Base-by-base conservation (phyloP, 1,140 invertebrate genomes). In the Diploscapter pachys region DNA sequence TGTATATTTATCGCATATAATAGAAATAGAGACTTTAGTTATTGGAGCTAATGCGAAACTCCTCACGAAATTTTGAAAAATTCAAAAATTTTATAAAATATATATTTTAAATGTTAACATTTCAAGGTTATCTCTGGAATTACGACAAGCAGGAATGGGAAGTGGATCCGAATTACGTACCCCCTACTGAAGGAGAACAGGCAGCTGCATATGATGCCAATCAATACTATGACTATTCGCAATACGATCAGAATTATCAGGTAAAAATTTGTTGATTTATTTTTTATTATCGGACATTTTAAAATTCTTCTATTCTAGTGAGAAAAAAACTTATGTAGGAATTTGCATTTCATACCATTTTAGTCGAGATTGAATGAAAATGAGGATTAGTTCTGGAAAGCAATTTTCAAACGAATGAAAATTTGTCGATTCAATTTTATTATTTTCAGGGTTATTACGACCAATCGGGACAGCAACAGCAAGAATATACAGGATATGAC, bases 101-200 rank as follows among this genome's bases (percentile, higher is more conserved):
- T 59, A 59, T 59, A 59, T 11, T 31, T 31, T 31, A 31, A 31
- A 31, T 31, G 5, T 69, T 9, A 1, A 4, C 3, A 56, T 56
- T 52, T 63, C 55, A 50, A 75, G 76, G 76, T 3, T 73, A 74
- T 67, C 72, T 63, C 52, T 76, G 75, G 75, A 76, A 76, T 49
- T 77, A 77, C 31, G 71, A 75, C 9, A 70, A 53, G 48, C 76
- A 77, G 56, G 65, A 75, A 75, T 77, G 72, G 71, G 76, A 73
- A 59, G 53, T 57, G 8, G 73, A 74, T 57, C 66, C 73, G 9
- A 74, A 69, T 31, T 74, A 74, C 53, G 57, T 57, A 3, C 53
- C 73, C 63, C 48, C 63, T 31, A 6, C 62, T 9, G 56, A 59
- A 50, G 13, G 49, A 8, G 66, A 13, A 11, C 71, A 31, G 11